These are phyloP conservation scores for Cuculus canorus DNA, from an alignment of 2,797 vertebrate genomes.

Conservation along the genomic window DNA sequence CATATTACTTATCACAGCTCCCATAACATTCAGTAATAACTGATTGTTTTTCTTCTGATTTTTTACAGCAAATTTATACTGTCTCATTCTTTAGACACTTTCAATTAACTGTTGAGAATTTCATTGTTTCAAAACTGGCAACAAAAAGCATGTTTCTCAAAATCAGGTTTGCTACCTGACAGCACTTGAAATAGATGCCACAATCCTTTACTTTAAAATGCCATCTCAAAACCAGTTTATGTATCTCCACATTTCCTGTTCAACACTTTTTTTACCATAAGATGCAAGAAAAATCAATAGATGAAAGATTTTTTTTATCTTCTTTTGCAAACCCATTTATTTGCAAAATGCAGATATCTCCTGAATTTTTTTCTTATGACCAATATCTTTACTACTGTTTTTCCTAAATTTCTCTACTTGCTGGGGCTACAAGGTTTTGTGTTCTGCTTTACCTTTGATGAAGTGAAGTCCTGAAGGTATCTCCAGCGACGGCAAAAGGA, in stretches of 20 bases:
- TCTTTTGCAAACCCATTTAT: background rate
- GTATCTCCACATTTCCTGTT: background rate
- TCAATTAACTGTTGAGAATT: slow-evolving; percentile 33
- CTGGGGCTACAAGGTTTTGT: background rate
- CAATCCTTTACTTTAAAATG: background rate
- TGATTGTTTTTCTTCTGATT: slow-evolving; percentile 34
- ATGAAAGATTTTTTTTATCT: background rate
- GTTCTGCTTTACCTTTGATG: background rate
- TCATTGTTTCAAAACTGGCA: slow-evolving; percentile 41
- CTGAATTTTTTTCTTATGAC: background rate
- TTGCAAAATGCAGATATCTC: background rate
- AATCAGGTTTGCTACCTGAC: slow-evolving; percentile 12
- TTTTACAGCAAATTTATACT: slow-evolving; percentile 24
- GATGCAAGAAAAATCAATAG: background rate
- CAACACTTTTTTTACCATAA: background rate
- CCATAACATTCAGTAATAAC: background rate
- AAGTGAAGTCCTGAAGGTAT: background rate
- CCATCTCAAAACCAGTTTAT: background rate
- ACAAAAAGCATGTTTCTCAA: slow-evolving; percentile 16
- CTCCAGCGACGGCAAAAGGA: background rate
- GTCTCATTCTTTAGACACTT: slow-evolving; percentile 12
- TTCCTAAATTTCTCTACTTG: background rate
- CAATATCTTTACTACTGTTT: background rate
- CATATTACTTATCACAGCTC: background rate
- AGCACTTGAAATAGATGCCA: background rate